Percentiles rank a stretch among this genome's conserved stretches.
phyloP scores from a whole-genome alignment of 2,797 vertebrate genomes.

The Rhynchotus rufescens region DNA sequence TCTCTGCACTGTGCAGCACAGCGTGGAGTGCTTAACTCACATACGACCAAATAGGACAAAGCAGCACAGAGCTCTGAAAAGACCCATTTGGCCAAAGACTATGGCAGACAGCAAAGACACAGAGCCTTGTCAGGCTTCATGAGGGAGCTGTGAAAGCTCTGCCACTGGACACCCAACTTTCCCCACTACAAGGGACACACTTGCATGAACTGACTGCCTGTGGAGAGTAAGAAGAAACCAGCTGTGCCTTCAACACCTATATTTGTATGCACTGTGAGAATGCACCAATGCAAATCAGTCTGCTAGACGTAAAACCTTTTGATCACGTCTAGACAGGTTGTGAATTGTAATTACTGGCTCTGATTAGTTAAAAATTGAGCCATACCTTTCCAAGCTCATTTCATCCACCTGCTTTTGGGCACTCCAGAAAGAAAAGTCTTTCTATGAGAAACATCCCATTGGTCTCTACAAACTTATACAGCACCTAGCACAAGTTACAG shows the following conservation, averaged over 20 bases:
- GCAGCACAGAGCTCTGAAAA: neutral
- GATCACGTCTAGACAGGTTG: constrained; percentile 53
- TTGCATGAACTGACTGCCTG: neutral
- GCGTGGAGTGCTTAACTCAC: neutral
- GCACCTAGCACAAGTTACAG: neutral
- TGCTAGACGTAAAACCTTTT: constrained; percentile 17
- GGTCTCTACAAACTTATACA: neutral
- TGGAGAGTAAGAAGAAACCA: neutral
- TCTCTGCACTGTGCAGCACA: neutral
- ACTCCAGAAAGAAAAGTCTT: neutral
- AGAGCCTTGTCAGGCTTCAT: neutral
- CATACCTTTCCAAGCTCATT: constrained; percentile 11
- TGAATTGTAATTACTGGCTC: constrained; percentile 55
- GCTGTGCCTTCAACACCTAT: neutral
- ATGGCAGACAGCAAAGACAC: neutral
- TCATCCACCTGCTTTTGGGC: constrained; percentile 25
- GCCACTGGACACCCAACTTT: neutral
- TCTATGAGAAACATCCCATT: neutral
- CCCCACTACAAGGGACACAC: neutral
- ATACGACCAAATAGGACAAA: neutral
- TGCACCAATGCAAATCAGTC: constrained; percentile 39
- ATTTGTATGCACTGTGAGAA: neutral
- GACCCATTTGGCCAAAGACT: neutral
- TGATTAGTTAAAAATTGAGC: constrained; percentile 52
- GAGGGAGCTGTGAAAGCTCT: neutral